Evolutionary conservation across 2,888 invertebrate species (phyloP), one percentile per base, ranked within the genome.

Genomic region (Eupsilia transversa): DNA sequence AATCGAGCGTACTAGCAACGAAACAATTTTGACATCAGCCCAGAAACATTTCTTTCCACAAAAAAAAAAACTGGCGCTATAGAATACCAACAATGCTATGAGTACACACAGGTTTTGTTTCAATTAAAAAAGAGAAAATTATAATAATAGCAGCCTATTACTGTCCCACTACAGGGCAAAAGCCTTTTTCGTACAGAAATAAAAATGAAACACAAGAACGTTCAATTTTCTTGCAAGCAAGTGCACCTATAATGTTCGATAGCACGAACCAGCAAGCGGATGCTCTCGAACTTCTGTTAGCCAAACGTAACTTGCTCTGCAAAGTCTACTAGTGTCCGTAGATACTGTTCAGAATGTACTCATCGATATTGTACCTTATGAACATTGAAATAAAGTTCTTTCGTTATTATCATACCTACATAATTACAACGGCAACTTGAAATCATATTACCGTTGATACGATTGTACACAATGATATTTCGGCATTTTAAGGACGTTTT

Each of bases 211-310:
- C 12, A 38, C 3, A 33, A 52, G 7, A 30, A 23, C 3, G 14
- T 7, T 3, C 14, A 41, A 14, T 63, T 64, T 67, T n/a, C 17
- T 56, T 83, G 79, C 66, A 70, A 69, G 49, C n/a, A 35, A 83
- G 59, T 81, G 66, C 9, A 80, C 49, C 41, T 61, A 54, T 61
- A 69, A 79, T 64, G 66, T 63, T 72, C 49, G 41, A 79, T 54
- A 63, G 52, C 52, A 65, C 20, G 69, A 64, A 67, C 66, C 33
- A 63, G 57, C 46, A 56, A 72, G 78, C 83, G 67, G 52, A 52
- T 75, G 57, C 63, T 77, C 33, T 68, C 54, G 23, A 83, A 83
- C 61, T 83, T 72, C 38, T 66, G 63, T 71, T 59, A 41, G 38
- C 63, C 41, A 79, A 81, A 73, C 63, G 23, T 30, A 79, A 73